A percentile compares a stretch with the other conserved stretches of the same genome.
Conservation (phyloP, 2,888 invertebrate genomes). For the Sialis fuliginosa region DNA sequence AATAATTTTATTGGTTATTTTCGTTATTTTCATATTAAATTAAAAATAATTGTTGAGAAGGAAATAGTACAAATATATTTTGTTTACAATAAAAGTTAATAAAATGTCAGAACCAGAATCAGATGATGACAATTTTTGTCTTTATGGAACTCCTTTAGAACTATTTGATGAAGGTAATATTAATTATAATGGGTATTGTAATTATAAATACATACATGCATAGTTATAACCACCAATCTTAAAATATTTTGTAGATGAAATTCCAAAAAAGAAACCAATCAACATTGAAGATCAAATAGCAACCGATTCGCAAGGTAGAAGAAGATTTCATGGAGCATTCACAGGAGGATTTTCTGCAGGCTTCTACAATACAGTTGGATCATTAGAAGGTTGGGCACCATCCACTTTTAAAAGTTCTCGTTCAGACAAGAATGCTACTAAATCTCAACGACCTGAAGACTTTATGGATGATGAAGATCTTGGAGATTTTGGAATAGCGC, state of each 20-base stretch:
- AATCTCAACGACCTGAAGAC: constrained; percentile 63
- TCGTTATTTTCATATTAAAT: no score
- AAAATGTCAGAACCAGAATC: constrained; percentile 23
- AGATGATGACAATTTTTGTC: constrained; percentile 48
- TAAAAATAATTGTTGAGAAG: no score
- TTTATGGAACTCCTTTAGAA: constrained; percentile 68
- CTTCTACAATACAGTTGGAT: constrained; percentile 91
- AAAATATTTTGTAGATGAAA: constrained; percentile 37
- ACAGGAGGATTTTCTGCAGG: constrained; percentile 96
- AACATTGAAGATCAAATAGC: constrained; percentile 75
- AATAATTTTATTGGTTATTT: no score
- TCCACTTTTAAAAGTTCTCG: constrained; percentile 80
- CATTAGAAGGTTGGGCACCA: constrained; percentile 90
- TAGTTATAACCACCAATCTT: background rate
- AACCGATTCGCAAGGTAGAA: constrained; percentile 70
- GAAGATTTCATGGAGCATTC: constrained; percentile 96
- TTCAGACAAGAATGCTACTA: constrained; percentile 38
- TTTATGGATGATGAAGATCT: constrained; percentile 98
- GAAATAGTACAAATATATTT: no score
- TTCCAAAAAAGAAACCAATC: constrained; percentile 64
- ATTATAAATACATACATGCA: background rate
- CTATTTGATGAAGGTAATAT: constrained; percentile 65
- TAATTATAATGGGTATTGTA: background rate
- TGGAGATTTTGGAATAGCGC: constrained; percentile 89
- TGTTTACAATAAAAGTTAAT: background rate